Evolutionary conservation across 2,888 invertebrate species (phyloP), one percentile per base, ranked within the genome.

Genomic region (Eumerus sabulonum): DNA sequence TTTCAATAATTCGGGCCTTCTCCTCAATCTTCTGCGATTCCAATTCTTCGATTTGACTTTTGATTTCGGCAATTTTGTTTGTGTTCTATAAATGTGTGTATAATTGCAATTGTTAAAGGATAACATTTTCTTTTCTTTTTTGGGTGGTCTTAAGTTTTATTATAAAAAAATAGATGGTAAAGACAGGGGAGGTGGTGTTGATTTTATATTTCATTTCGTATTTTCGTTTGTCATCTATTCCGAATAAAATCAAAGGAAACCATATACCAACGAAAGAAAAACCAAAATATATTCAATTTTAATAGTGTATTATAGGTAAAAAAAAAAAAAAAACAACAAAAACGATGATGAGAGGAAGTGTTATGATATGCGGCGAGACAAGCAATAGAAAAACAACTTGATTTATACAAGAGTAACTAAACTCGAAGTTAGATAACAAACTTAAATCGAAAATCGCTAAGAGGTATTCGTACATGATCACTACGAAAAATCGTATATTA

Each of bases 1-100:
- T 93, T 90, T 92, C 92, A 85, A 91, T 92, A 87, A 92, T 92
- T 87, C 92, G 92, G 85, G 92, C 92, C 86, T 93, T 92, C 89
- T 92, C 93, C 87, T 92, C 92, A 82, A 91, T 90, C 87, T 92
- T 92, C 85, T 91, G 92, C 85, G 91, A 90, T 88, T 92, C 90
- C 86, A 87, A 88, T 85, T 87, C 85, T 85, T 91, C 91, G 85
- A 90, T 90, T 84, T 91, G 91, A 84, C 92, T 92, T 85, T 93
- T 92, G 84, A 92, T 92, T 89, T 93, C 93, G 73, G 91, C 92
- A 87, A 94, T 90, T 91, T 93, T 94, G 86, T 90, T 89, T 87
- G 91, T 91, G 88, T 92, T 93, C 91, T 92, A 89, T 82, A 84
- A 84, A 81, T 81, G 79, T 82, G 73, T 81, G 51, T 60, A n/a